Evolutionary conservation across 2,888 invertebrate genomes (phyloP).

Genomic region (Cyrtodaria siliqua): DNA sequence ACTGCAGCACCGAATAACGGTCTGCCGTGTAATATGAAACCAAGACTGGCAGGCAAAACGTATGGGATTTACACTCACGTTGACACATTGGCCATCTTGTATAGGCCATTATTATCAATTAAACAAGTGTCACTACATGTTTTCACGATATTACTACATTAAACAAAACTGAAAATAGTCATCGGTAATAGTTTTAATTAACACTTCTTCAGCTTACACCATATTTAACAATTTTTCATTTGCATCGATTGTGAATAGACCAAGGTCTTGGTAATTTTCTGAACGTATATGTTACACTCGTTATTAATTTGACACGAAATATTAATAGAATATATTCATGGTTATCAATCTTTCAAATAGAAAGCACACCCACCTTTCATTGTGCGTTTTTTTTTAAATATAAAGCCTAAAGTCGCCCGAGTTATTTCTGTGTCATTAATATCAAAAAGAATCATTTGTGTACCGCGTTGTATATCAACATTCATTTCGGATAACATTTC

Average conservation of each 20-base stretch:
- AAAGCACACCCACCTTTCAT: conserved; percentile 40
- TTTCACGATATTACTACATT: no score
- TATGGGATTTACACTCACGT: conserved; percentile 32
- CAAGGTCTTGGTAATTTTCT: conserved; percentile 18
- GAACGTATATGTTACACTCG: conserved; percentile 29
- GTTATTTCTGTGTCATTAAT: conserved; percentile 33
- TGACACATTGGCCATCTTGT: conserved; percentile 28
- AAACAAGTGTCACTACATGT: no score
- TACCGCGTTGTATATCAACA: neutral
- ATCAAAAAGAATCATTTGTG: conserved; percentile 14
- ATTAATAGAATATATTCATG: conserved; percentile 30
- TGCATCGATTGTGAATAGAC: neutral
- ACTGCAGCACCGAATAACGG: no score
- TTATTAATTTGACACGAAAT: conserved; percentile 35
- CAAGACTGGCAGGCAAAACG: conserved; percentile 42
- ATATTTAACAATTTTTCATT: no score
- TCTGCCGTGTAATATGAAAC: no score
- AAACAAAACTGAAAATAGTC: no score
- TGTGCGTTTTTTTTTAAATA: conserved; percentile 13
- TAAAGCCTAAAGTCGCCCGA: conserved; percentile 24
- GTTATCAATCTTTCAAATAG: conserved; percentile 28
- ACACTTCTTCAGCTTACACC: no score
- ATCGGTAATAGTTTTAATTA: no score
- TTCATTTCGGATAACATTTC: neutral
- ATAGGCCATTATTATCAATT: no score